Evolutionary conservation across 2,888 invertebrate genomes (phyloP).

Genomic region (Drosophila mercatorum): DNA sequence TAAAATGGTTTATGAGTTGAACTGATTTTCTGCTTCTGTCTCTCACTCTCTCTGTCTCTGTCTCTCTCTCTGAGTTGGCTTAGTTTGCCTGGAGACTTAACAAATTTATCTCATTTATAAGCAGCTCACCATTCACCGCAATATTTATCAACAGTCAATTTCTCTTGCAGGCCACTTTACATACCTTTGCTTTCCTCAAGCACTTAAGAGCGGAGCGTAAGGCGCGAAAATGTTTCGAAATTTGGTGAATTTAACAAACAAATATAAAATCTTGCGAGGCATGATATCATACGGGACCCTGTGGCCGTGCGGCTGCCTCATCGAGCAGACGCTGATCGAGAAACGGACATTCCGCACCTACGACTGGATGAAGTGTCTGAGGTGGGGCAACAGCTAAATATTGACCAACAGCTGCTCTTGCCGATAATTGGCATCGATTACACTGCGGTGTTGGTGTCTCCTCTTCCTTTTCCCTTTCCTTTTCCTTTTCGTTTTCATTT

Average conservation of each 20-base stretch:
- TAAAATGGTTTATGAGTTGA: no score
- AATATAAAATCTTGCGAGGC: conserved; percentile 86
- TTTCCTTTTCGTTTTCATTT: no score
- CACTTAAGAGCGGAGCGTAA: conserved; percentile 18
- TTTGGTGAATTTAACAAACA: conserved; percentile 84
- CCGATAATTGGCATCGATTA: conserved; percentile 32
- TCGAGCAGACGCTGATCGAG: conserved; percentile 86
- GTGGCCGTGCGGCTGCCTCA: conserved; percentile 87
- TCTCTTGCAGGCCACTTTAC: conserved; percentile 36
- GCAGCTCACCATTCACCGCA: not conserved
- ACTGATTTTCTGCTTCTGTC: no score
- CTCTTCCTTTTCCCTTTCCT: not conserved
- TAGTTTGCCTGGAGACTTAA: not conserved
- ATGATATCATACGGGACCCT: conserved; percentile 87
- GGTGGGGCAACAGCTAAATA: conserved; percentile 58
- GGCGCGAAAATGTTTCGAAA: conserved; percentile 81
- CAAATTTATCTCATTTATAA: not conserved
- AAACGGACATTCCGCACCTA: conserved; percentile 85
- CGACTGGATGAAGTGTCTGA: conserved; percentile 86
- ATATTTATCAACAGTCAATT: conserved; percentile 20
- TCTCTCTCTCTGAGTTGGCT: not conserved
- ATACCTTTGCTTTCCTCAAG: conserved; percentile 4
- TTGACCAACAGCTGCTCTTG: conserved; percentile 8
- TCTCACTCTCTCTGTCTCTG: no score
- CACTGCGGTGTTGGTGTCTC: conserved; percentile 5